These are phyloP conservation scores for Helicoverpa assulta DNA, from an alignment of 2,888 invertebrate species.

Conservation along the genomic window DNA sequence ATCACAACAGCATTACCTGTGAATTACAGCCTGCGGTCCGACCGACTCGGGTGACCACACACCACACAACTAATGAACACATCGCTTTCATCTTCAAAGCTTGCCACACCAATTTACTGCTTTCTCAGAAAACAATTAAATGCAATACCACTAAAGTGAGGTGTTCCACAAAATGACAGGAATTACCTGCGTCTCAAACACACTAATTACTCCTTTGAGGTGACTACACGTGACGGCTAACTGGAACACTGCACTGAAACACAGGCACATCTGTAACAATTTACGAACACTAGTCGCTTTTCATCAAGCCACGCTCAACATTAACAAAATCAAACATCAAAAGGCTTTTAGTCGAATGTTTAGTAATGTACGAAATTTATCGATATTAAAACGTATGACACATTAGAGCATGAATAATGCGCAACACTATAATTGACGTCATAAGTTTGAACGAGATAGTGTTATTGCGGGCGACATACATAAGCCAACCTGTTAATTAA, in stretches of 20 bases:
- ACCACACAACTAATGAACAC: not conserved
- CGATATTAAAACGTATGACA: conserved; percentile 53
- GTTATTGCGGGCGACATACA: conserved; percentile 52
- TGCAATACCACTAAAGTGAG: conserved; percentile 13
- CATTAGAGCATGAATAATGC: conserved; percentile 55
- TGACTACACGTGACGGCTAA: conserved; percentile 35
- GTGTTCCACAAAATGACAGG: conserved; percentile 21
- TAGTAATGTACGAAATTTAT: conserved; percentile 41
- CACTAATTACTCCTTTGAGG: conserved; percentile 25
- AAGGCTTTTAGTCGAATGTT: conserved; percentile 56
- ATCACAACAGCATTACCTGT: conserved; percentile 83
- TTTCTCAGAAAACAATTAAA: conserved; percentile 29
- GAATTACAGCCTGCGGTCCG: conserved; percentile 78
- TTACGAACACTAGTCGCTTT: conserved; percentile 43
- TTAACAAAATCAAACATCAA: conserved; percentile 58
- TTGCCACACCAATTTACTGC: conserved; percentile 1
- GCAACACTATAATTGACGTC: conserved; percentile 51
- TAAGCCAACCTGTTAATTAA: conserved; percentile 61
- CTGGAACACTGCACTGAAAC: conserved; percentile 18
- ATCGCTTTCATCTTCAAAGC: conserved; percentile 27
- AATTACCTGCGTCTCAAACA: conserved; percentile 37
- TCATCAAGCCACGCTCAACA: conserved; percentile 41
- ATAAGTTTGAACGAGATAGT: conserved; percentile 61
- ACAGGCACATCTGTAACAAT: conserved; percentile 21
- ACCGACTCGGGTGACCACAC: conserved; percentile 73